phyloP scores from a whole-genome alignment of 2,113 vertebrate genomes.

The Periophthalmodon schlosseri region DNA sequence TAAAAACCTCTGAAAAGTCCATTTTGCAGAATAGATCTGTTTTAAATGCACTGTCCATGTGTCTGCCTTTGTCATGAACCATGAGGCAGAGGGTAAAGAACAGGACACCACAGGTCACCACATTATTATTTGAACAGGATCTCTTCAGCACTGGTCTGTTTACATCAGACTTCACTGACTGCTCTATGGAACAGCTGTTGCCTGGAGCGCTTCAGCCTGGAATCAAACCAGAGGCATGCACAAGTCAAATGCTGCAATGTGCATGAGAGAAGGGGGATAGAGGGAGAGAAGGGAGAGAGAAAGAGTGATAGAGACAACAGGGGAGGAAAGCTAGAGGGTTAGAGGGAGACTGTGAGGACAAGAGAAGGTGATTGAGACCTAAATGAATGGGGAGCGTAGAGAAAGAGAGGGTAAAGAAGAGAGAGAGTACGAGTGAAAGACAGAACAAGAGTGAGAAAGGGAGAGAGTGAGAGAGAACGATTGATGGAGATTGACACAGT shows the following conservation, averaged over 20 bases:
- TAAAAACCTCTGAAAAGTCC: no score
- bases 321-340: slow-evolving; percentile 20
- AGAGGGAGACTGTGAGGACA: slow-evolving; percentile 18
- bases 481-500: no score
- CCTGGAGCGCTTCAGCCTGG: not conserved
- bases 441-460: not conserved
- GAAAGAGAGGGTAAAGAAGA: slow-evolving; percentile 20
- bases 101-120: no score
- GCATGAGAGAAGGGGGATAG: not conserved
- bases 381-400: not conserved
- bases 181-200: not conserved
- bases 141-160: no score
- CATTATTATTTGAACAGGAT: no score
- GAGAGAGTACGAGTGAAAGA: no score
- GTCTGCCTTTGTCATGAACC: no score
- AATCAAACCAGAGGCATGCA: not conserved
- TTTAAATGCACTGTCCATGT: no score
- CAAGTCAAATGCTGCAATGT: not conserved
- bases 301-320: not conserved
- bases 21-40: no score
- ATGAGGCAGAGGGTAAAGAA: no score
- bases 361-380: not conserved
- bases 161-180: not conserved
- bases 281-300: slow-evolving; percentile 11
- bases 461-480: slow-evolving; percentile 10